Percentiles rank a stretch among this genome's conserved stretches.
These are phyloP conservation scores for Lasioglossum lativentre DNA, from an alignment of 2,888 invertebrate species.

Conservation along the genomic window DNA sequence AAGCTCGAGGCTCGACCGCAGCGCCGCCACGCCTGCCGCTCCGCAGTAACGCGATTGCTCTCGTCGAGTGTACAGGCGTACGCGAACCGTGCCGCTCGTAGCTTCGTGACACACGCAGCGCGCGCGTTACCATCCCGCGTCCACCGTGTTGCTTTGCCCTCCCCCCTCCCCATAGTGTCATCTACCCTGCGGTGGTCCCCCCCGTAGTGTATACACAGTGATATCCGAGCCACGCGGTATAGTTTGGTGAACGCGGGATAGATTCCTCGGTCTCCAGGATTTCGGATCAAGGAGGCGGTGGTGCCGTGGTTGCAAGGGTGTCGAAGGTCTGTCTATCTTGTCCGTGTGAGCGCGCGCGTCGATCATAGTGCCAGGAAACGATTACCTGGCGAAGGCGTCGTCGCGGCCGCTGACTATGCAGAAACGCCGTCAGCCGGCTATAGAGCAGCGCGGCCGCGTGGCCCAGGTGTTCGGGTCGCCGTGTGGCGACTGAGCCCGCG, in stretches of 20 bases:
- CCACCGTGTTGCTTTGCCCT: not conserved
- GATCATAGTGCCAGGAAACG: not conserved
- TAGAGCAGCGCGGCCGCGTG: constrained; percentile 57
- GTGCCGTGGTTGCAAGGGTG: not conserved
- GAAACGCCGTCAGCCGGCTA: constrained; percentile 48
- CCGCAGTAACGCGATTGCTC: constrained; percentile 83
- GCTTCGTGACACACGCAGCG: constrained; percentile 62
- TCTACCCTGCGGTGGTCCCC: not conserved
- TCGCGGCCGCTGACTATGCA: constrained; percentile 53
- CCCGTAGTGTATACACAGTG: not conserved
- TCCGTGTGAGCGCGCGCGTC: not conserved
- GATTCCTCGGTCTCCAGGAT: not conserved
- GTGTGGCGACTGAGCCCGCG: constrained; percentile 75
- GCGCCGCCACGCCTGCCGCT: constrained; percentile 79
- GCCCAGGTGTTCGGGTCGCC: constrained; percentile 72
- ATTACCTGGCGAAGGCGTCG: not conserved
- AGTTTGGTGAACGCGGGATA: not conserved
- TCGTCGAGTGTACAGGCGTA: constrained; percentile 72
- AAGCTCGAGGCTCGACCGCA: constrained; percentile 73
- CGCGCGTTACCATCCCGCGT: constrained; percentile 48
- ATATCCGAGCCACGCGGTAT: not conserved
- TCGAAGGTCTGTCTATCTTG: not conserved
- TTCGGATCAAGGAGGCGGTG: not conserved
- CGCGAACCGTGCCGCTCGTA: constrained; percentile 47
- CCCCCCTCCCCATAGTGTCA: not conserved